Evolutionary conservation across 2,797 vertebrate species (phyloP).

Genomic region (Alfaro cultratus): DNA sequence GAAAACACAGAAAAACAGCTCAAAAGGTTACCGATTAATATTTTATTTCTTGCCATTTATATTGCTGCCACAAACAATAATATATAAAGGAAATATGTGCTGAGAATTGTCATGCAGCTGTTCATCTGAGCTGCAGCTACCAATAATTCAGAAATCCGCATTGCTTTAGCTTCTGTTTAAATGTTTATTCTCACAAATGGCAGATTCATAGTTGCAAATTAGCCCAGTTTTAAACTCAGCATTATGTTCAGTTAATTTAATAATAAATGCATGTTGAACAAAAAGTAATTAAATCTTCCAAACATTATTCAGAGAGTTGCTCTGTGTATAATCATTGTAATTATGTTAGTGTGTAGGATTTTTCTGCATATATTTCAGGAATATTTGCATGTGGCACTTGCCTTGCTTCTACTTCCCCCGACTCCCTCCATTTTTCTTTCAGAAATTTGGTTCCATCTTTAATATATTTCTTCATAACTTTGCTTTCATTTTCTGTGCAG

Average conservation of each 20-base stretch:
- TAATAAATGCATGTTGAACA: constrained; percentile 1
- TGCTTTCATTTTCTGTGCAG: constrained; percentile 38
- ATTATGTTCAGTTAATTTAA: not conserved
- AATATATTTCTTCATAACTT: constrained; percentile 42
- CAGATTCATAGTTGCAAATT: not conserved
- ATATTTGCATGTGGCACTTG: not conserved
- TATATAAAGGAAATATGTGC: not conserved
- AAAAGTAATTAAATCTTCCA: not conserved
- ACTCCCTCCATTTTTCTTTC: not conserved
- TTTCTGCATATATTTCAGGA: not conserved
- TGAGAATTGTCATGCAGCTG: not conserved
- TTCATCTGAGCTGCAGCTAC: not conserved
- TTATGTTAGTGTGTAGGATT: not conserved
- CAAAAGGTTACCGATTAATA: constrained; percentile 8
- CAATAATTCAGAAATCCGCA: not conserved
- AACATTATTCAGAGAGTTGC: not conserved
- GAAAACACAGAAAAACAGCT: constrained; percentile 5
- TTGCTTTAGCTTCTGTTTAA: not conserved
- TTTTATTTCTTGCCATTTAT: constrained; percentile 10
- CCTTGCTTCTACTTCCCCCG: not conserved
- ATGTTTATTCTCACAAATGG: constrained; percentile 1
- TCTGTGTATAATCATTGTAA: not conserved
- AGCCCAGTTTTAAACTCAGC: not conserved
- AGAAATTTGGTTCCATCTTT: constrained; percentile 1
- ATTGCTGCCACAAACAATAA: not conserved